phyloP scores from a whole-genome alignment of 2,797 vertebrate genomes.

The Pantherophis alleghaniensis region DNA sequence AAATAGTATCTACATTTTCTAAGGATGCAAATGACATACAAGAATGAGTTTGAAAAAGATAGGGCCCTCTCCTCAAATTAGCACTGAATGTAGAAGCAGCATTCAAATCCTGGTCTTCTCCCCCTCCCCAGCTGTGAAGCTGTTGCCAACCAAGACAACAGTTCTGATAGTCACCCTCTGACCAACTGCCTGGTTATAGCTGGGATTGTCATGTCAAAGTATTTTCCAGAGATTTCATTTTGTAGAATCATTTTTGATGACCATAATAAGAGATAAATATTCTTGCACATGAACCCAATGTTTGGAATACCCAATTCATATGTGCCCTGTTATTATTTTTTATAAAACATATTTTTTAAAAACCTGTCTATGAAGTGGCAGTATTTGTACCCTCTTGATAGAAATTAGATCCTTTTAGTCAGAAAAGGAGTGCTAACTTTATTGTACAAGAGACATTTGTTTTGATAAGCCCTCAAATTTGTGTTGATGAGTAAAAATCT shows the following conservation, averaged over 20 bases:
- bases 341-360: slow-evolving; percentile 17
- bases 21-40: neutral
- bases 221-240: neutral
- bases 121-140: neutral
- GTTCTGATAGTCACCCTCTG: neutral
- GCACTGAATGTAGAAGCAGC: neutral
- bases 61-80: neutral
- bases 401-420: neutral
- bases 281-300: neutral
- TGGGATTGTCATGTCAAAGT: neutral
- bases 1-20: neutral
- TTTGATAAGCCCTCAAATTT: slow-evolving; percentile 29
- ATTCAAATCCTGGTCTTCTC: neutral
- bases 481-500: slow-evolving; percentile 34
- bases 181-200: neutral
- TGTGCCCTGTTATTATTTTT: slow-evolving; percentile 10
- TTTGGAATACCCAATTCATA: neutral
- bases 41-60: neutral
- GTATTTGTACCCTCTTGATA: slow-evolving; percentile 14
- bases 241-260: neutral
- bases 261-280: neutral
- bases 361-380: slow-evolving; percentile 4
- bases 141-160: neutral
- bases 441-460: neutral
- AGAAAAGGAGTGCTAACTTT: slow-evolving; percentile 26